Evolutionary conservation across 2,888 invertebrate species (phyloP).

Genomic region (Lithophane socia): DNA sequence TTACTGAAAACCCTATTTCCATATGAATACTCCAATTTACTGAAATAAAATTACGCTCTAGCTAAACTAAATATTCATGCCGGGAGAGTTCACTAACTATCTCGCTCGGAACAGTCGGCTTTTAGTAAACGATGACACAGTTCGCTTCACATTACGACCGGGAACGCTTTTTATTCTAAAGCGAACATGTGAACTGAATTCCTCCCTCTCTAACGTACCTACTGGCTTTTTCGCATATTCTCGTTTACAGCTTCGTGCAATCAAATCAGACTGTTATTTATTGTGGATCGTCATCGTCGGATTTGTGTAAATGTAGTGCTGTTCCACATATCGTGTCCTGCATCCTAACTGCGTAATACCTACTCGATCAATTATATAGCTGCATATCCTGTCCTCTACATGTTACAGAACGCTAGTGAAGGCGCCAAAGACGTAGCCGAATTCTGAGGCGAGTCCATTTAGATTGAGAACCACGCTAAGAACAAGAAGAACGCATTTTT

Average conservation of each 20-base stretch:
- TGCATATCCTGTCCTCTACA: too few relatives aligned
- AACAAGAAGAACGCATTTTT: too few relatives aligned
- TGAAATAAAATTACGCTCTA: constrained; percentile 19
- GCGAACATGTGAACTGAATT: constrained; percentile 6
- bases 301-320: background rate
- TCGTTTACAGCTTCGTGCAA: background rate
- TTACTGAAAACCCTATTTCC: constrained; percentile 8
- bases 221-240: background rate
- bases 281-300: background rate
- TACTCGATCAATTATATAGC: too few relatives aligned
- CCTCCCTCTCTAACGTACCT: background rate
- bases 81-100: constrained; percentile 18
- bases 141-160: constrained; percentile 11
- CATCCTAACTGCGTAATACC: too few relatives aligned
- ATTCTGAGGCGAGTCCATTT: background rate
- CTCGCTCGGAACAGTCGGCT: background rate
- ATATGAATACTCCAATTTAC: constrained; percentile 22
- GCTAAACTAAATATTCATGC: constrained; percentile 37
- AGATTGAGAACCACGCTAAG: background rate
- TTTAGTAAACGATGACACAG: constrained; percentile 12
- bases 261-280: constrained; percentile 8
- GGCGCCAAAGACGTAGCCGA: background rate
- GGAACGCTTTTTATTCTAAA: background rate
- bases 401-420: background rate
- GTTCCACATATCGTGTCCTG: background rate